Conservation (phyloP, 2,888 invertebrate species). For the Melanophora roralis region DNA sequence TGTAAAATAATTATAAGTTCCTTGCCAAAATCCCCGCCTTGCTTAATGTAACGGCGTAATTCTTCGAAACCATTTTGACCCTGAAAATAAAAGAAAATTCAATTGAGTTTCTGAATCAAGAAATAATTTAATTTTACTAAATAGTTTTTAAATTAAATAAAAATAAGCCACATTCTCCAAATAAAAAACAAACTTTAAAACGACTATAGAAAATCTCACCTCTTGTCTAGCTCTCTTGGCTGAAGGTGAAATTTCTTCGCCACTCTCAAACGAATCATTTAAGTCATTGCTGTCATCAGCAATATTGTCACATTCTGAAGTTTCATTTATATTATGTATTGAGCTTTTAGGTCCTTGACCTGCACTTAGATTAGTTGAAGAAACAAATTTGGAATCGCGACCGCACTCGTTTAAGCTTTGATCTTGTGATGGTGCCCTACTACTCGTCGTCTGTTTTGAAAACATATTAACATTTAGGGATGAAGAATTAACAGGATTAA, state of each 20-base stretch:
- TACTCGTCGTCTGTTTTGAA: conserved; percentile 27
- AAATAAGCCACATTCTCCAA: conserved; percentile 45
- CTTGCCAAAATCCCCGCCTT: conserved; percentile 96
- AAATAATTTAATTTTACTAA: no score
- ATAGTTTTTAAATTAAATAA: not conserved
- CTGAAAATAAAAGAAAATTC: conserved; percentile 79
- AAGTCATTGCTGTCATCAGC: conserved; percentile 65
- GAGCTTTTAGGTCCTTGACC: conserved; percentile 30
- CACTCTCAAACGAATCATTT: conserved; percentile 53
- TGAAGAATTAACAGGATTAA: conserved; percentile 66
- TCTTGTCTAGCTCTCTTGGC: conserved; percentile 54
- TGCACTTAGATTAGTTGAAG: conserved; percentile 47
- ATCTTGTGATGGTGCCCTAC: conserved; percentile 33
- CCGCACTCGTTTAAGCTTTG: conserved; percentile 47
- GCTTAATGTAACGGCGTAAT: conserved; percentile 92
- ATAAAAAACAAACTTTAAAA: not conserved
- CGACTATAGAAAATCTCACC: conserved; percentile 34
- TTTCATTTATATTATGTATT: conserved; percentile 56
- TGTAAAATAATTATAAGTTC: conserved; percentile 92
- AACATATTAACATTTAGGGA: conserved; percentile 56
- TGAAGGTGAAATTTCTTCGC: conserved; percentile 47
- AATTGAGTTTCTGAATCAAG: not conserved
- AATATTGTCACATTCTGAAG: conserved; percentile 67
- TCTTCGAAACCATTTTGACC: conserved; percentile 96
- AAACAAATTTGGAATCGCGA: conserved; percentile 37